A percentile compares a stretch with the other conserved stretches of the same genome.
Evolutionary conservation across 2,797 vertebrate genomes (phyloP).

Genomic region (Karalla daura): DNA sequence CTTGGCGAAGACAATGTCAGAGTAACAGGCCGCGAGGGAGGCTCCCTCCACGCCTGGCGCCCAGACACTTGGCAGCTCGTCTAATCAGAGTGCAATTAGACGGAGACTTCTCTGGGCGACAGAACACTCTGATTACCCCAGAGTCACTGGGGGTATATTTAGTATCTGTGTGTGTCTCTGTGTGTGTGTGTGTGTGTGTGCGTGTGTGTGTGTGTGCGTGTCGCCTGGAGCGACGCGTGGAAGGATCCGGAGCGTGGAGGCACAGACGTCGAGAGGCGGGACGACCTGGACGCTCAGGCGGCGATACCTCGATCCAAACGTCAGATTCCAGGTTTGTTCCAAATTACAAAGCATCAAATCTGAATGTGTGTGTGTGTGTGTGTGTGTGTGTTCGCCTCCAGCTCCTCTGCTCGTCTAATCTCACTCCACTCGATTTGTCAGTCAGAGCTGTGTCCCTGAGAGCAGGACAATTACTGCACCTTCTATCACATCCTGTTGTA

Average conservation of each 20-base stretch:
- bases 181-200: no score
- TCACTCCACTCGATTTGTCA: no score
- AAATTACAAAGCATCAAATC: no score
- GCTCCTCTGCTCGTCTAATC: no score
- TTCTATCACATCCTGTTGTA: no score
- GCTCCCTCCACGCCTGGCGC: constrained; percentile 64
- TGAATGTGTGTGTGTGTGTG: no score
- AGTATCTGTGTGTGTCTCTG: constrained; percentile 74
- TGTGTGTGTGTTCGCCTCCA: no score
- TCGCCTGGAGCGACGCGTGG: constrained; percentile 65
- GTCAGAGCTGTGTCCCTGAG: no score
- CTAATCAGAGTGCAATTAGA: constrained; percentile 87
- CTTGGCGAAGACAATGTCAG: constrained; percentile 62
- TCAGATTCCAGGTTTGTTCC: no score
- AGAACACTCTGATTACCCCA: constrained; percentile 84
- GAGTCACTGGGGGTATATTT: constrained; percentile 85
- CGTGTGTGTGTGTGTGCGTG: no score
- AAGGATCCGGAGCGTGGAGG: constrained; percentile 53
- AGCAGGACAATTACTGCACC: no score
- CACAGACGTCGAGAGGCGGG: constrained; percentile 28
- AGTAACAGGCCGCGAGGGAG: constrained; percentile 70
- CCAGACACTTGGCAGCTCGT: constrained; percentile 73
- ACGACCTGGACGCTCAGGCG: constrained; percentile 40
- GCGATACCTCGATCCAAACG: not conserved
- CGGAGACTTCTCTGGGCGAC: constrained; percentile 79